Evolutionary conservation across 2,797 vertebrate species (phyloP), one percentile per base, ranked within the genome.

Genomic region (Tachyglossus aculeatus): DNA sequence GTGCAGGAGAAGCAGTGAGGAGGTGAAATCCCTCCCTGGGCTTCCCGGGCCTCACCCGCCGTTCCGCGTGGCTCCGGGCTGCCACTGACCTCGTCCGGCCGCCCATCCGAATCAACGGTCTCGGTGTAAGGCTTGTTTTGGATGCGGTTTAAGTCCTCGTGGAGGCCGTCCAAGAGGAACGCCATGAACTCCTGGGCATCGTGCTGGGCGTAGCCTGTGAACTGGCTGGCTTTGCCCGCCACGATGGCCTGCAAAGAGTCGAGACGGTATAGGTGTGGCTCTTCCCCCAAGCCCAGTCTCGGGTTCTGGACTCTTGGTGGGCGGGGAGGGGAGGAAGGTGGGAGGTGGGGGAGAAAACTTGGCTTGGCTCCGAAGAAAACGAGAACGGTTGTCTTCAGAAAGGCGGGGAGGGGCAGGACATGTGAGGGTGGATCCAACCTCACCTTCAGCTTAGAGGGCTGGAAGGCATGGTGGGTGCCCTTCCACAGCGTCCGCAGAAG

Each of bases 131-230:
- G 98, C 86, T 99, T 99, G 76, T 96, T 97, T 89, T 99, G 98
- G 83, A 99, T 98, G 56, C 98, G 95, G 87, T 99, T 99, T 85
- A 99, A 90, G 88, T 99, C 98, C 82, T 99, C 98, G 0, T 99
- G 98, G 32, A 99, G 94, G 19, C 98, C 98, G 6, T 99, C 98
- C 13, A 99, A 86, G 63, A 99, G 80, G 88, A 99, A 99, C 32
- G 98, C 98, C 98, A 99, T 99, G 87, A 99, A 99, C 88, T 99
- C 98, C 90, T 99, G 98, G 61, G 98, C 98, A 18, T 99, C 98
- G 0, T 99, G 98, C 87, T 99, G 98, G 4, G 98, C 97, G 2
- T 99, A 99, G 60, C 98, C 98, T 41, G 98, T 99, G 82, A 99
- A 99, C 89, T 99, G 98, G 87, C 97, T 98, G 77, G 98, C 98